Evolutionary conservation across 2,113 vertebrate species (phyloP).

Genomic region (Alligator mississippiensis): DNA sequence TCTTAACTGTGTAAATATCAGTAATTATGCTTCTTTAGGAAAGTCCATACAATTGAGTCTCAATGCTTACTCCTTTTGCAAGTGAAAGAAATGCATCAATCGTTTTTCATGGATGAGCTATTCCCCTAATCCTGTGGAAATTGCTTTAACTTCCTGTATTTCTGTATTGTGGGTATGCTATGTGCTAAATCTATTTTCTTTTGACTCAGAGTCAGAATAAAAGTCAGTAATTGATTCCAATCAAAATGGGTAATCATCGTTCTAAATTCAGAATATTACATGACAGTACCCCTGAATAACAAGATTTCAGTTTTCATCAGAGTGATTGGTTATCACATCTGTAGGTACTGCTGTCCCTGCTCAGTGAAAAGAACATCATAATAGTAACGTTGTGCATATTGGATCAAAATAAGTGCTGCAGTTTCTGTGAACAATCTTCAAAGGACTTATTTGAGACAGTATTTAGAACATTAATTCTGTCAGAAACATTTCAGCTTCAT

Average conservation of each 20-base stretch:
- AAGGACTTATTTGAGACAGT: neutral
- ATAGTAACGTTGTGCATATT: neutral
- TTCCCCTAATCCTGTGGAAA: slow-evolving; percentile 60
- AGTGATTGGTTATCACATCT: neutral
- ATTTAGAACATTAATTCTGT: slow-evolving; percentile 20
- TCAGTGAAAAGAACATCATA: neutral
- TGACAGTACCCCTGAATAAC: neutral
- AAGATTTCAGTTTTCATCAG: slow-evolving; percentile 23
- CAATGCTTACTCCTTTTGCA: slow-evolving; percentile 47
- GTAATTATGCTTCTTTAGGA: slow-evolving; percentile 12
- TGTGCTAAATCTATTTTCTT: slow-evolving; percentile 39
- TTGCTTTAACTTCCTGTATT: slow-evolving; percentile 50
- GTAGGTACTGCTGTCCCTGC: neutral
- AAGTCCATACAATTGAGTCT: slow-evolving; percentile 35
- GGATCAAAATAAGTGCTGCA: neutral
- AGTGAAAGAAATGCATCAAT: slow-evolving; percentile 56
- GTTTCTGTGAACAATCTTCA: neutral
- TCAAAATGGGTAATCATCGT: slow-evolving; percentile 3
- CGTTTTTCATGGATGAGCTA: slow-evolving; percentile 53
- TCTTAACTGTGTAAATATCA: neutral
- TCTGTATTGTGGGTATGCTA: slow-evolving; percentile 27
- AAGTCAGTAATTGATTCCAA: slow-evolving; percentile 18
- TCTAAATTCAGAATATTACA: slow-evolving; percentile 24
- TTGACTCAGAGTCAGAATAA: slow-evolving; percentile 1
- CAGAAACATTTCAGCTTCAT: neutral